Percentiles rank a stretch among this genome's conserved stretches.
These are phyloP conservation scores for Colletes latitarsis DNA, from an alignment of 1,140 invertebrate species.

Conservation along the genomic window DNA sequence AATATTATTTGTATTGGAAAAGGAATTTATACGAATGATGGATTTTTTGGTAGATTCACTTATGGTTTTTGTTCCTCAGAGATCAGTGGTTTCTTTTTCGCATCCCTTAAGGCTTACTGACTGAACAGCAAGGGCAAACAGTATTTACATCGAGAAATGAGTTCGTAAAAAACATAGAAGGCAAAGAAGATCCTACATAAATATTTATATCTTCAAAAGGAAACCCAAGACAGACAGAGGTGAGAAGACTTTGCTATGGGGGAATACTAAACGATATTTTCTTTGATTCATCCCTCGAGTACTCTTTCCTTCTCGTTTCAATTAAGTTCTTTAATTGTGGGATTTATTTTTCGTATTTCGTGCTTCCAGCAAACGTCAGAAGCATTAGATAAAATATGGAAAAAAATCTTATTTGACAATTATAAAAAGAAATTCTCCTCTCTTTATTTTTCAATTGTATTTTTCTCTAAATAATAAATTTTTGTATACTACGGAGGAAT, in stretches of 20 bases:
- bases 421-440: no score
- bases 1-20: background rate
- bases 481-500: no score
- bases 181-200: slow-evolving; percentile 62
- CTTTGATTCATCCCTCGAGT: background rate
- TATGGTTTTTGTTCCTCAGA: slow-evolving; percentile 34
- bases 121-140: slow-evolving; percentile 61
- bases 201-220: slow-evolving; percentile 45
- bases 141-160: slow-evolving; percentile 79
- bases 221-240: background rate
- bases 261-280: slow-evolving; percentile 4
- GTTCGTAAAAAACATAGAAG: slow-evolving; percentile 72
- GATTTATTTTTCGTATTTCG: background rate
- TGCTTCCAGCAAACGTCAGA: no score
- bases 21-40: background rate
- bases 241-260: slow-evolving; percentile 1
- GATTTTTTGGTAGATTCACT: background rate
- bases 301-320: background rate
- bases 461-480: no score
- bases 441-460: no score
- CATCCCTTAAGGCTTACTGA: slow-evolving; percentile 57
- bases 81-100: slow-evolving; percentile 30
- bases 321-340: background rate
- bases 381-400: background rate
- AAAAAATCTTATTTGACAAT: no score